These are phyloP conservation scores for Xyrichtys novacula DNA, from an alignment of 2,797 vertebrate species.

Conservation along the genomic window DNA sequence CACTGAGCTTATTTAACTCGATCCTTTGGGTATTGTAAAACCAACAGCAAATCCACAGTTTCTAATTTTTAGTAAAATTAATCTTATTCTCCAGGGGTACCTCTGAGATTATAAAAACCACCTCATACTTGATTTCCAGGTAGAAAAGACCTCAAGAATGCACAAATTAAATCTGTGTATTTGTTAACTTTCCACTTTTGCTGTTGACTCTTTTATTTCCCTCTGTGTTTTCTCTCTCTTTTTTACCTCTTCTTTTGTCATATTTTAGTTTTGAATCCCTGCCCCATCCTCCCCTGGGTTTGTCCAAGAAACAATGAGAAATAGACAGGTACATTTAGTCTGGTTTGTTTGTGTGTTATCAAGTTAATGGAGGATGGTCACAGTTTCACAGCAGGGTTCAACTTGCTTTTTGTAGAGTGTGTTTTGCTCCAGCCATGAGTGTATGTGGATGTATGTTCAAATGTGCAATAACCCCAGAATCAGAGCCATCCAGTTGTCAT, in stretches of 20 bases:
- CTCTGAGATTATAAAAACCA: too few relatives aligned
- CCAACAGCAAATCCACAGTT: too few relatives aligned
- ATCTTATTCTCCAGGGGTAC: too few relatives aligned
- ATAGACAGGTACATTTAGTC: constrained; percentile 16
- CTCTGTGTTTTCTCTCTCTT: background rate
- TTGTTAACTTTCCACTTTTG: background rate
- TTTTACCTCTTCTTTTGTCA: background rate
- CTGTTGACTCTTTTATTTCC: background rate
- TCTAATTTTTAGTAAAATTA: too few relatives aligned
- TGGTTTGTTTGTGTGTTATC: constrained; percentile 51
- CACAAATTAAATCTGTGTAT: background rate
- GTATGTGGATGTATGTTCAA: constrained; percentile 21
- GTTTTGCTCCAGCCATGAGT: constrained; percentile 62
- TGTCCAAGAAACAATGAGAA: constrained; percentile 23
- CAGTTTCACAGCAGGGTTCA: constrained; percentile 58
- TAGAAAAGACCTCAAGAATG: too few relatives aligned
- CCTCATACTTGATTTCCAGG: too few relatives aligned
- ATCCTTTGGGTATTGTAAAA: too few relatives aligned
- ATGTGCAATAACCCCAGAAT: constrained; percentile 35
- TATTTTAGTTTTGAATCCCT: background rate
- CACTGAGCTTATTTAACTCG: too few relatives aligned
- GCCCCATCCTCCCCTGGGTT: background rate
- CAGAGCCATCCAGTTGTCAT: constrained; percentile 59
- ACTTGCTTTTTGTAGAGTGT: constrained; percentile 57
- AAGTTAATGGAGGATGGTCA: constrained; percentile 74